Percentiles rank a stretch among this genome's conserved stretches.
These are phyloP conservation scores for Muraenolepis orangiensis DNA, from an alignment of 2,797 vertebrate genomes.

Conservation along the genomic window DNA sequence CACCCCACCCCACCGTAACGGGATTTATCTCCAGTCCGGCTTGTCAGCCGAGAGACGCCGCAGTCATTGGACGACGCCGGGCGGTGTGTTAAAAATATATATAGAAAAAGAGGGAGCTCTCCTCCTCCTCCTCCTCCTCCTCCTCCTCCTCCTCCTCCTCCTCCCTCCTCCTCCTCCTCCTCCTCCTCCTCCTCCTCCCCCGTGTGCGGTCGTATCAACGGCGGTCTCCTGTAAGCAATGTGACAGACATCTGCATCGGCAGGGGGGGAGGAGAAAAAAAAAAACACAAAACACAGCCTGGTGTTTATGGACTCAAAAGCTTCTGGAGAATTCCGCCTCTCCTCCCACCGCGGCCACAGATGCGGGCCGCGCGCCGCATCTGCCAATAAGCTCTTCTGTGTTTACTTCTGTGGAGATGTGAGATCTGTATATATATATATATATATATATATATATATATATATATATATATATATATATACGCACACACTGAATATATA, in stretches of 20 bases:
- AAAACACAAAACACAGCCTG: constrained; percentile 22
- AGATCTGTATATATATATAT: background rate
- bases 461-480: background rate
- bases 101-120: constrained; percentile 27
- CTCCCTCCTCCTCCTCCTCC: no score
- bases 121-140: no score
- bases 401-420: background rate
- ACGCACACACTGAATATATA: no score
- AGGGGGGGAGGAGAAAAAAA: no score
- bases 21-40: constrained; percentile 69
- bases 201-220: constrained; percentile 51
- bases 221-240: constrained; percentile 47
- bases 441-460: background rate
- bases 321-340: background rate
- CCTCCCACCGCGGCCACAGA: no score
- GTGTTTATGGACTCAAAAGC: constrained; percentile 31
- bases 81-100: no score
- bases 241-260: constrained; percentile 45
- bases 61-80: no score
- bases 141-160: no score
- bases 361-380: no score
- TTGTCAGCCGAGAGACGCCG: constrained; percentile 41
- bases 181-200: no score
- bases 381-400: background rate
- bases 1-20: constrained; percentile 63